Conservation (phyloP, 2,797 vertebrate genomes). For the Tauraco hartlaubi region DNA sequence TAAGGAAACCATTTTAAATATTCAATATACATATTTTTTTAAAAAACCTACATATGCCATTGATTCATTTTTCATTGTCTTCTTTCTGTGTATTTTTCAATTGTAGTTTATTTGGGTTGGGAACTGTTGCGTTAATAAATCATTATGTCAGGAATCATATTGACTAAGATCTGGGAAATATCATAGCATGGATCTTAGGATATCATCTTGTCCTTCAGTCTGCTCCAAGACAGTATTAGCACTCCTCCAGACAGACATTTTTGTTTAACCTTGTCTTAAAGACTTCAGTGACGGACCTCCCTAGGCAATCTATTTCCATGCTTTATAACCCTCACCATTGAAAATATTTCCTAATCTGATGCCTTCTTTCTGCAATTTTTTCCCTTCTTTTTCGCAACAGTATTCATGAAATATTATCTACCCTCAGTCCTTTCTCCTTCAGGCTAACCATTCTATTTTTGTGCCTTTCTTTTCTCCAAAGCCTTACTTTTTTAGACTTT, state of each 20-base stretch:
- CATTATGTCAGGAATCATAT: not conserved
- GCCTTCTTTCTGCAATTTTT: not conserved
- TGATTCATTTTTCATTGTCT: not conserved
- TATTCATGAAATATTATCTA: not conserved
- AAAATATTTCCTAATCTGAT: not conserved
- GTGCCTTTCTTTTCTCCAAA: not conserved
- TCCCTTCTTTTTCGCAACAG: rapidly evolving
- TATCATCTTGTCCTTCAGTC: not conserved
- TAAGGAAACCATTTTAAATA: not conserved
- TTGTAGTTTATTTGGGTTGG: not conserved
- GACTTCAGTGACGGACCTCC: not conserved
- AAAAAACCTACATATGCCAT: rapidly evolving
- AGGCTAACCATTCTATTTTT: not conserved
- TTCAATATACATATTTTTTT: not conserved
- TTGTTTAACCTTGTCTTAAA: conserved; percentile 24
- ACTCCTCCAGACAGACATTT: not conserved
- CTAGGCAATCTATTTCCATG: not conserved
- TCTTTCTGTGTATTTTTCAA: not conserved
- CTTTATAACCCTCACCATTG: not conserved
- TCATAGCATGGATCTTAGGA: not conserved
- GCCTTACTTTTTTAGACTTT: not conserved
- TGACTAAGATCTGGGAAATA: not conserved
- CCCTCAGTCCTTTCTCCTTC: not conserved
- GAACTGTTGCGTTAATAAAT: not conserved
- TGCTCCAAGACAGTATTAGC: not conserved